A percentile compares a stretch with the other conserved stretches of the same genome.
phyloP scores from a whole-genome alignment of 2,113 vertebrate species.

The Anguilla rostrata region DNA sequence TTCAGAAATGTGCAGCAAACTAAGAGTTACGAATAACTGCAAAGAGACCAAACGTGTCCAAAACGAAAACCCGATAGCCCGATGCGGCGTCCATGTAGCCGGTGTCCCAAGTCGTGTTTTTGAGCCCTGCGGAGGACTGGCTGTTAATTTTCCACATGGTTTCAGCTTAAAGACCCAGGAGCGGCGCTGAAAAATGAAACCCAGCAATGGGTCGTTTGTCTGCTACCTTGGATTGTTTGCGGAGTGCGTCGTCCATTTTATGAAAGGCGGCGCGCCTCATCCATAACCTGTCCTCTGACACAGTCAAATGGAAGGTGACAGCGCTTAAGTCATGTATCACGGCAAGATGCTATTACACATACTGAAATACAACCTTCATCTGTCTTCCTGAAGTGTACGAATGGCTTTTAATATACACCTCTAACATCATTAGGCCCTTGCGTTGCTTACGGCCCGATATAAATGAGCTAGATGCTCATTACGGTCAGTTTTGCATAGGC shows the following conservation, averaged over 20 bases:
- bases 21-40: background rate
- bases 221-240: conserved; percentile 45
- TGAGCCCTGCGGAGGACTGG: background rate
- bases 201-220: conserved; percentile 31
- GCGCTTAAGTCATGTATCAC: conserved; percentile 41
- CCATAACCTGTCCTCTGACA: conserved; percentile 42
- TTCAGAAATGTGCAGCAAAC: background rate
- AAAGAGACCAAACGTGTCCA: background rate
- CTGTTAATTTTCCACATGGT: conserved; percentile 41
- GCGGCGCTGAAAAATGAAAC: conserved; percentile 36
- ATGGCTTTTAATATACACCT: conserved; percentile 45
- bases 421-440: conserved; percentile 40
- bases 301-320: conserved; percentile 50
- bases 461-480: conserved; percentile 35
- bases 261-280: background rate
- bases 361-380: conserved; percentile 38
- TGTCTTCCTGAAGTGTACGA: conserved; percentile 35
- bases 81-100: background rate
- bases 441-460: conserved; percentile 30
- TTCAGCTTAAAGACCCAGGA: conserved; percentile 38
- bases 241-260: conserved; percentile 28
- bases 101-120: background rate
- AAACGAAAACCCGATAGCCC: background rate
- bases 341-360: conserved; percentile 35
- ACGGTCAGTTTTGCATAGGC: conserved; percentile 6